These are phyloP conservation scores for Euproctis similis DNA, from an alignment of 2,888 invertebrate genomes.

Conservation along the genomic window DNA sequence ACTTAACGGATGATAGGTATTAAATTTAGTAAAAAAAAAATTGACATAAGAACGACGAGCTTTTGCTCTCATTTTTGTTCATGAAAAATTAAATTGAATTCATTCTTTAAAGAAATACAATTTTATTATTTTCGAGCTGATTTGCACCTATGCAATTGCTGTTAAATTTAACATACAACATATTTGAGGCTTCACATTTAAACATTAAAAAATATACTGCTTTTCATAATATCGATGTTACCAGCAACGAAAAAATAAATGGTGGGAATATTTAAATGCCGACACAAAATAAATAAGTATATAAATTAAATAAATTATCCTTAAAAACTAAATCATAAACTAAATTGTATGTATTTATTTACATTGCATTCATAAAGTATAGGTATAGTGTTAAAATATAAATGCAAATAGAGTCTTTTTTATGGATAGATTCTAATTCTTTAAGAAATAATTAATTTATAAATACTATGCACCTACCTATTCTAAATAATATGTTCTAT, in stretches of 20 bases:
- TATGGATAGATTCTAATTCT: neutral
- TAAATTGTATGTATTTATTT: constrained; percentile 23
- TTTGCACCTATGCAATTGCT: too few species aligned
- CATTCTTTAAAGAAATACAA: too few species aligned
- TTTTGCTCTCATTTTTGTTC: too few species aligned
- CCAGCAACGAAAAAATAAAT: constrained; percentile 20
- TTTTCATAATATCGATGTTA: neutral
- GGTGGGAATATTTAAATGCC: constrained; percentile 55
- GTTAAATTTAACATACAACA: too few species aligned
- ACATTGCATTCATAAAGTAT: constrained; percentile 19
- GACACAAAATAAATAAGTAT: constrained; percentile 31
- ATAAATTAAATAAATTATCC: constrained; percentile 41
- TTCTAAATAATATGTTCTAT: too few species aligned
- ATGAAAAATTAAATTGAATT: too few species aligned
- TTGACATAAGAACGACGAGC: too few species aligned
- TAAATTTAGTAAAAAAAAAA: too few species aligned
- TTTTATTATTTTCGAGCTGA: too few species aligned
- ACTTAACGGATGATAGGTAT: too few species aligned
- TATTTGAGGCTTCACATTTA: neutral
- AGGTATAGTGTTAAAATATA: constrained; percentile 8
- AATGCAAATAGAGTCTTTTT: constrained; percentile 24
- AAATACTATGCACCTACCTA: too few species aligned
- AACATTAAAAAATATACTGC: constrained; percentile 6
- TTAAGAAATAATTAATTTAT: too few species aligned
- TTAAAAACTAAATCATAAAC: constrained; percentile 24